Conservation (phyloP, 2,888 invertebrate species). For the Rotaria socialis region DNA sequence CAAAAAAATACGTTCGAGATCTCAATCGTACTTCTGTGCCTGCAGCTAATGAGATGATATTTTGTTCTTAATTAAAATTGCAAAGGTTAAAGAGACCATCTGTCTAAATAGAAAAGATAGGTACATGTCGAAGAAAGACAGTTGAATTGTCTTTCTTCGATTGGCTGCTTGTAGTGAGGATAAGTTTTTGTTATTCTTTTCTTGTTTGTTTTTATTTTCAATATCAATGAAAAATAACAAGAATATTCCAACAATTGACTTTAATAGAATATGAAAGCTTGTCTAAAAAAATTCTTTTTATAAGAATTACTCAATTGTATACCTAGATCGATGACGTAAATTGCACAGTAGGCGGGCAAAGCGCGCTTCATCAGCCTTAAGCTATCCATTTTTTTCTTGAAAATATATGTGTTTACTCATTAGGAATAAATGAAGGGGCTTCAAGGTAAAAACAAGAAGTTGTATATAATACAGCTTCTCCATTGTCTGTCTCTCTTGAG, state of each 20-base stretch:
- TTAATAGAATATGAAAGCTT: not conserved
- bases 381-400: not conserved
- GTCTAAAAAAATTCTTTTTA: not conserved
- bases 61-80: not conserved
- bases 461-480: not conserved
- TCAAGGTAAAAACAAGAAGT: not conserved
- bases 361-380: not conserved
- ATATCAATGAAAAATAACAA: not conserved
- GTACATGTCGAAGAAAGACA: not conserved
- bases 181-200: not conserved
- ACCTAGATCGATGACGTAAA: constrained; percentile 8
- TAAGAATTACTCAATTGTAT: not conserved
- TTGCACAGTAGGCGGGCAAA: constrained; percentile 3
- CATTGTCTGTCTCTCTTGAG: constrained; percentile 7
- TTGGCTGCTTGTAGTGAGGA: not conserved
- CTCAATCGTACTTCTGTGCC: not conserved
- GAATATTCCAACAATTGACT: not conserved
- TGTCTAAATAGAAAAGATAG: not conserved
- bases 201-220: not conserved
- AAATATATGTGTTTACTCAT: not conserved
- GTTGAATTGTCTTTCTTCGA: not conserved
- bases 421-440: not conserved
- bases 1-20: not conserved
- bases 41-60: constrained; percentile 1
- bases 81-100: constrained; percentile 10